Evolutionary conservation across 2,888 invertebrate species (phyloP).

Genomic region (Andrena hattorfiana): DNA sequence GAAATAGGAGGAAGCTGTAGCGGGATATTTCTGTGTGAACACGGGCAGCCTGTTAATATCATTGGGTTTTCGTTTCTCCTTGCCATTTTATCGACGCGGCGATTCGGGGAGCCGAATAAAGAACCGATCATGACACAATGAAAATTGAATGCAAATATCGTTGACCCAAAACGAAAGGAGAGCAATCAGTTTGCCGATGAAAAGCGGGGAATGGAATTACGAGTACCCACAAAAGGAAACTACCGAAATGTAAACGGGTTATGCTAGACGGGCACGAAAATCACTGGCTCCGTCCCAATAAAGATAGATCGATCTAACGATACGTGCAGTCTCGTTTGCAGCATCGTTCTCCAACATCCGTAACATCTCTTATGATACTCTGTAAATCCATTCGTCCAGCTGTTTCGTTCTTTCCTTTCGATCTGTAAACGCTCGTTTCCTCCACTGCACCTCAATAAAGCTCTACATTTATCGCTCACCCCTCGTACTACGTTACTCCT

Average conservation of each 20-base stretch:
- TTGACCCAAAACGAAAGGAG: slow-evolving; percentile 52
- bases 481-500: too few relatives aligned
- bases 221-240: slow-evolving; percentile 32
- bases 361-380: slow-evolving; percentile 11
- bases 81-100: neutral
- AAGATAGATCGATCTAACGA: slow-evolving; percentile 39
- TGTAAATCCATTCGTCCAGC: slow-evolving; percentile 10
- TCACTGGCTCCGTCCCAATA: slow-evolving; percentile 55
- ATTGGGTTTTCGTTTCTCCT: slow-evolving; percentile 20
- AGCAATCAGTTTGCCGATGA: slow-evolving; percentile 53
- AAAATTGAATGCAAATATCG: slow-evolving; percentile 63
- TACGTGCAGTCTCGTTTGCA: slow-evolving; percentile 7
- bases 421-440: neutral
- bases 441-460: neutral
- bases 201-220: slow-evolving; percentile 46
- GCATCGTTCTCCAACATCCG: slow-evolving; percentile 4
- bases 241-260: slow-evolving; percentile 52
- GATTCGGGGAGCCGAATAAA: slow-evolving; percentile 30
- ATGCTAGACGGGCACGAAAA: slow-evolving; percentile 39
- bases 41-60: slow-evolving; percentile 27
- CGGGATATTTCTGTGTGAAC: neutral
- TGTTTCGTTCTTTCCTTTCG: neutral
- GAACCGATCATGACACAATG: slow-evolving; percentile 44
- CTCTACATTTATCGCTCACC: neutral
- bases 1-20: too few relatives aligned